phyloP scores from a whole-genome alignment of 2,888 invertebrate genomes.

The Coenonympha arcania region DNA sequence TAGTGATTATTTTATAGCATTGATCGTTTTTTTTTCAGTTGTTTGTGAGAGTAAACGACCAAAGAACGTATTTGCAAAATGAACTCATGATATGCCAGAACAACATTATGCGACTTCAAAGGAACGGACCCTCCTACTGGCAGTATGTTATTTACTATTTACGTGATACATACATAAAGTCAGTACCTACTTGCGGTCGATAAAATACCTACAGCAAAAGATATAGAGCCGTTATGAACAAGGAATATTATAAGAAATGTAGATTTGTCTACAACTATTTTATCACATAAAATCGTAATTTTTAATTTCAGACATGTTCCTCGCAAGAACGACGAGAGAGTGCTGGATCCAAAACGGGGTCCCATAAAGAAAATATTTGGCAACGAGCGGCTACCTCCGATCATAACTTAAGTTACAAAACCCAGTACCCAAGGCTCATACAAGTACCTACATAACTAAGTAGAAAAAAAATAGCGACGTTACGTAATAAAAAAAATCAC shows the following conservation, averaged over 20 bases:
- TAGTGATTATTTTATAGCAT: neutral
- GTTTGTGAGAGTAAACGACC: constrained; percentile 66
- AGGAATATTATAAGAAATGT: too few relatives aligned
- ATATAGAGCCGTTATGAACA: too few relatives aligned
- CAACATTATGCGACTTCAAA: constrained; percentile 62
- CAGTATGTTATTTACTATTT: constrained; percentile 51
- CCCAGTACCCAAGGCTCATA: too few relatives aligned
- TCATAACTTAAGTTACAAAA: constrained; percentile 43
- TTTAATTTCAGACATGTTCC: constrained; percentile 51
- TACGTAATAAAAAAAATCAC: too few relatives aligned
- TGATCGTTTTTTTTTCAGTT: constrained; percentile 38
- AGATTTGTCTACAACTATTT: too few relatives aligned
- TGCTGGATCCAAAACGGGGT: constrained; percentile 67
- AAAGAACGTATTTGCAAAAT: constrained; percentile 66
- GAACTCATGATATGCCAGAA: constrained; percentile 68
- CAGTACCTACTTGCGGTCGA: too few relatives aligned
- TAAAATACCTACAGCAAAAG: too few relatives aligned
- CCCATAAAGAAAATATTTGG: constrained; percentile 61
- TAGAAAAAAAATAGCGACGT: neutral
- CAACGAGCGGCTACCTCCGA: constrained; percentile 60
- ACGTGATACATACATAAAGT: too few relatives aligned
- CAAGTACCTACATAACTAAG: too few relatives aligned
- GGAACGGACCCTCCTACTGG: constrained; percentile 59
- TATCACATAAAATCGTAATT: neutral
- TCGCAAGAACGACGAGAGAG: constrained; percentile 61